A percentile compares a stretch with the other conserved stretches of the same genome.
phyloP scores from a whole-genome alignment of 2,797 vertebrate species.

The Hypotaenidia philippensis region DNA sequence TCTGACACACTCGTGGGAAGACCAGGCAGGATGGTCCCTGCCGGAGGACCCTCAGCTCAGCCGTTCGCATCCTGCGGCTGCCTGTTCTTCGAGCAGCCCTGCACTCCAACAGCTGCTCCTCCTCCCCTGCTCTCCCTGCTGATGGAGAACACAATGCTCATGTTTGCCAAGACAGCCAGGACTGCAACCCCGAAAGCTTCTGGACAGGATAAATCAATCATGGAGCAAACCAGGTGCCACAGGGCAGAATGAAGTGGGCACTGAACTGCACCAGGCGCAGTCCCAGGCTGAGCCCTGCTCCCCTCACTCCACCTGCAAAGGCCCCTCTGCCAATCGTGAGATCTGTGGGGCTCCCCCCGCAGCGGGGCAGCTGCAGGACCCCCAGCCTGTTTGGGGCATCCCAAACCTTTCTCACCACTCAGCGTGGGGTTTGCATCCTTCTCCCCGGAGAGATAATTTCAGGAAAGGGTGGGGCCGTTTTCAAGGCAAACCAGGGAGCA shows the following conservation, averaged over 20 bases:
- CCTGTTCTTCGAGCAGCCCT: background rate
- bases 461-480: background rate
- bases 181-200: background rate
- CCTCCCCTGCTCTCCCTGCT: background rate
- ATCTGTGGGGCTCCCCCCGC: background rate
- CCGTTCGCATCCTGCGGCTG: background rate
- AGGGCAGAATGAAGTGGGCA: background rate
- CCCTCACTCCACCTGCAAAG: background rate
- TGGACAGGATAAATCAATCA: background rate
- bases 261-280: fast-evolving
- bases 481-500: background rate
- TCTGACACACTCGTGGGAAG: fast-evolving
- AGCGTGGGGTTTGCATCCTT: background rate
- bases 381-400: background rate
- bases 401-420: fast-evolving
- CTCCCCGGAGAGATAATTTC: background rate
- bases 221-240: background rate
- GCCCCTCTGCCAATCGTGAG: background rate
- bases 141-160: background rate
- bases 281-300: background rate
- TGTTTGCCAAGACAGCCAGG: background rate
- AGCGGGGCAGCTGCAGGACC: background rate
- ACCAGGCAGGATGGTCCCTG: background rate
- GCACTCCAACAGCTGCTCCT: background rate
- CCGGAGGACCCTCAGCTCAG: background rate